Evolutionary conservation across 1,140 invertebrate species (phyloP).

Genomic region (Drosophila teissieri): DNA sequence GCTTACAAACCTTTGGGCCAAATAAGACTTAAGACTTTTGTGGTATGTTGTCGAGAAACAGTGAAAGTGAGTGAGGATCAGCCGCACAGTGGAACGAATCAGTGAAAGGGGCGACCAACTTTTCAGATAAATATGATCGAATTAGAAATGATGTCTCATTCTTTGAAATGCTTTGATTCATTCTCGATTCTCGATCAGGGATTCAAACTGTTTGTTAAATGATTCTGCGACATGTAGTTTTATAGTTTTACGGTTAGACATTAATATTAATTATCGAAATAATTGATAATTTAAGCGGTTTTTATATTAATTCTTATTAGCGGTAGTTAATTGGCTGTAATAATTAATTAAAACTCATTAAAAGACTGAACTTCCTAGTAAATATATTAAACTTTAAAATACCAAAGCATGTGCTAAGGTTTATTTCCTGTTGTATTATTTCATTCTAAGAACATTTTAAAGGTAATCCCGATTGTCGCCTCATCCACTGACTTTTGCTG

Average conservation of each 20-base stretch:
- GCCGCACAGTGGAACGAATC: slow-evolving; percentile 57
- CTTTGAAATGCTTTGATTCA: no score
- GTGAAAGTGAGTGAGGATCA: slow-evolving; percentile 35
- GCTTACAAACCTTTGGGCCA: slow-evolving; percentile 76
- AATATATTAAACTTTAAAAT: neutral
- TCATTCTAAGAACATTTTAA: no score
- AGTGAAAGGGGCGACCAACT: slow-evolving; percentile 25
- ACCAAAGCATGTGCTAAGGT: no score
- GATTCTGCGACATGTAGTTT: neutral
- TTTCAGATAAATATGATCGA: neutral
- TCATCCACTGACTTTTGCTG: slow-evolving; percentile 21
- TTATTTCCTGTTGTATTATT: no score
- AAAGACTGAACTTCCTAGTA: neutral
- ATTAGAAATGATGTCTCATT: neutral
- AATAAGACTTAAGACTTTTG: slow-evolving; percentile 33
- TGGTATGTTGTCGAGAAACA: slow-evolving; percentile 48
- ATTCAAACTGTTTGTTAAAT: neutral
- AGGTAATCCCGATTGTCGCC: slow-evolving; percentile 9
- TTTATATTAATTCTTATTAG: neutral
- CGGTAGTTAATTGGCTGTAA: neutral
- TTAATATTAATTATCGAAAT: no score
- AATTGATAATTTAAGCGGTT: neutral
- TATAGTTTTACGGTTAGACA: no score
- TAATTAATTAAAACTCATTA: neutral
- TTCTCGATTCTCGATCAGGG: neutral